Evolutionary conservation across 2,113 vertebrate genomes (phyloP).

Genomic region (Pseudolaguvia tuberculata): DNA sequence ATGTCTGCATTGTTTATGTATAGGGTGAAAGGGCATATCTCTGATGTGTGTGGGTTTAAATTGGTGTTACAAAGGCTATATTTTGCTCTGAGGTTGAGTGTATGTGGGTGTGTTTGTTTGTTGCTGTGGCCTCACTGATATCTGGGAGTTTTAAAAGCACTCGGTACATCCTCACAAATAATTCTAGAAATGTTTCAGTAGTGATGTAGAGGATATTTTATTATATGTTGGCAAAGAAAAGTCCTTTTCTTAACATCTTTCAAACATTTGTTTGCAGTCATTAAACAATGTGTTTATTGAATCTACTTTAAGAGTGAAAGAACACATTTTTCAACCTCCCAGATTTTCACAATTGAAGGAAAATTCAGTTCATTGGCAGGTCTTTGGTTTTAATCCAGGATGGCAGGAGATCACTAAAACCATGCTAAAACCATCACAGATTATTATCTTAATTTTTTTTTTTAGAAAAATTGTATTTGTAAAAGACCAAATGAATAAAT

Average conservation of each 20-base stretch:
- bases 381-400: not conserved
- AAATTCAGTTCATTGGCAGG: not conserved
- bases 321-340: not conserved
- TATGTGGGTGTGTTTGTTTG: conserved; percentile 19
- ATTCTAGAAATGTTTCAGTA: not conserved
- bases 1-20: conserved; percentile 42
- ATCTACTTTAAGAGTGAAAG: not conserved
- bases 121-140: conserved; percentile 6
- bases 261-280: not conserved
- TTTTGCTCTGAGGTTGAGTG: conserved; percentile 9
- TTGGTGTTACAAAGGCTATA: conserved; percentile 15
- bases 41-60: conserved; percentile 30
- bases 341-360: not conserved
- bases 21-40: conserved; percentile 30
- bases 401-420: not conserved
- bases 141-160: not conserved
- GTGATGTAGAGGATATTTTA: not conserved
- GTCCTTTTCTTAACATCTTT: not conserved
- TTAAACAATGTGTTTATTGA: not conserved
- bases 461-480: not conserved
- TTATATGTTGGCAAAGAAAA: not conserved
- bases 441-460: not conserved
- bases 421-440: not conserved
- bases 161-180: not conserved
- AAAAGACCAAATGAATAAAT: not conserved